A percentile compares a stretch with the other conserved stretches of the same genome.
Evolutionary conservation across 1,140 invertebrate genomes (phyloP).

Genomic region (Phymastichus coffea): DNA sequence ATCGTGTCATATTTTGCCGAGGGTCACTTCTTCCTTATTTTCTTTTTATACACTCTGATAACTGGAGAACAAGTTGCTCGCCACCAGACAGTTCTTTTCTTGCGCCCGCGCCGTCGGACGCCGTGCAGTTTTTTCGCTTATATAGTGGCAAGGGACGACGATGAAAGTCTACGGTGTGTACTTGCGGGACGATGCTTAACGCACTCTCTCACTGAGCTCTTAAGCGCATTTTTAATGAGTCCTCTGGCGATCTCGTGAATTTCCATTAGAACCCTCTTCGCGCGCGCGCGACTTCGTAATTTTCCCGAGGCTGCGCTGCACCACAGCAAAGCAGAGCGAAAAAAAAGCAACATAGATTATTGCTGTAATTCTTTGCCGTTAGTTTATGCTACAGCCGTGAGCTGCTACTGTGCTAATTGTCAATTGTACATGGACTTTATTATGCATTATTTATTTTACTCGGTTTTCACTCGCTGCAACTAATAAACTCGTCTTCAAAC

Average conservation of each 20-base stretch:
- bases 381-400: too few relatives aligned
- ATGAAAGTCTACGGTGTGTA: too few relatives aligned
- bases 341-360: not conserved
- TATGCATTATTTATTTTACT: too few relatives aligned
- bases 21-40: not conserved
- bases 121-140: slow-evolving; percentile 5
- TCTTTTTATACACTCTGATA: too few relatives aligned
- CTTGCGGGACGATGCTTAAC: too few relatives aligned
- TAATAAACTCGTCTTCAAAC: too few relatives aligned
- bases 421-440: slow-evolving; percentile 7
- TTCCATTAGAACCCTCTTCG: slow-evolving; percentile 2
- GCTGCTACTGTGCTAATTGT: slow-evolving; percentile 9
- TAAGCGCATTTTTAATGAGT: slow-evolving; percentile 19
- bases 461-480: too few relatives aligned
- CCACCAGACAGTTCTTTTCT: too few relatives aligned
- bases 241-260: slow-evolving; percentile 6
- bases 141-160: too few relatives aligned
- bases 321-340: not conserved
- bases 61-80: not conserved
- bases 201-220: too few relatives aligned
- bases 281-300: slow-evolving; percentile 16
- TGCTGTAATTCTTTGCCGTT: not conserved
- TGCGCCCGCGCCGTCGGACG: not conserved
- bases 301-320: not conserved
- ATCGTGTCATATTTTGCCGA: slow-evolving; percentile 1